Evolutionary conservation across 2,888 invertebrate species (phyloP).

Genomic region (Lithodes maja): DNA sequence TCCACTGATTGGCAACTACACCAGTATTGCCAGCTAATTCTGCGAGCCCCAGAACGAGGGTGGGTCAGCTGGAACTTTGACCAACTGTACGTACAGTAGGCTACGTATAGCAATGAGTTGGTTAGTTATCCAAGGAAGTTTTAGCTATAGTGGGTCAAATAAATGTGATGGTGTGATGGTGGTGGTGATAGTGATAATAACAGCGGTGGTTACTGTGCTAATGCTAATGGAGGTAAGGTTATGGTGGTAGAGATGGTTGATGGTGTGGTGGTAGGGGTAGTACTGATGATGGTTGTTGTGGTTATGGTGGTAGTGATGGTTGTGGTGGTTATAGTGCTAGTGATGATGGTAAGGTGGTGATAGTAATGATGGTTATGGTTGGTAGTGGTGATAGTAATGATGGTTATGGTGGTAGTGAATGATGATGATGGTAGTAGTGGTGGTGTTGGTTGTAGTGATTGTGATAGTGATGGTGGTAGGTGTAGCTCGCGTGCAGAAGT

Average conservation of each 20-base stretch:
- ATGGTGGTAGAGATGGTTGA: neutral
- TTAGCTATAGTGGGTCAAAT: neutral
- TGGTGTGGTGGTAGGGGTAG: neutral
- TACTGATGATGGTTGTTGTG: neutral
- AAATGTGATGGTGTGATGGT: neutral
- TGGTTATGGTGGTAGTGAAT: neutral
- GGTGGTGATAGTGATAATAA: constrained; percentile 12
- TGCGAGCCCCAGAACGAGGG: too few species aligned
- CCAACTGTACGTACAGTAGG: too few species aligned
- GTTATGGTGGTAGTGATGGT: neutral
- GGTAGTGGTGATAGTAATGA: neutral
- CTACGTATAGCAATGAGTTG: too few species aligned
- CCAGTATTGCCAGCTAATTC: too few species aligned
- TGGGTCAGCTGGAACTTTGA: too few species aligned
- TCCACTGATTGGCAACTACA: too few species aligned
- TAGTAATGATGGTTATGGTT: neutral
- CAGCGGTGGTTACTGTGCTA: neutral
- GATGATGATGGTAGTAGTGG: neutral
- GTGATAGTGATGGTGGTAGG: neutral
- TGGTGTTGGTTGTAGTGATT: neutral
- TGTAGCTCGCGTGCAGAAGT: neutral
- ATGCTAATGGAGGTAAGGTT: neutral
- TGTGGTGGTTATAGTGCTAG: neutral
- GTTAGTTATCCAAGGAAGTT: neutral
- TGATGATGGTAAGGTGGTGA: neutral